Base-by-base conservation (phyloP, 2,113 vertebrate genomes). In the Chelonoidis abingdonii region DNA sequence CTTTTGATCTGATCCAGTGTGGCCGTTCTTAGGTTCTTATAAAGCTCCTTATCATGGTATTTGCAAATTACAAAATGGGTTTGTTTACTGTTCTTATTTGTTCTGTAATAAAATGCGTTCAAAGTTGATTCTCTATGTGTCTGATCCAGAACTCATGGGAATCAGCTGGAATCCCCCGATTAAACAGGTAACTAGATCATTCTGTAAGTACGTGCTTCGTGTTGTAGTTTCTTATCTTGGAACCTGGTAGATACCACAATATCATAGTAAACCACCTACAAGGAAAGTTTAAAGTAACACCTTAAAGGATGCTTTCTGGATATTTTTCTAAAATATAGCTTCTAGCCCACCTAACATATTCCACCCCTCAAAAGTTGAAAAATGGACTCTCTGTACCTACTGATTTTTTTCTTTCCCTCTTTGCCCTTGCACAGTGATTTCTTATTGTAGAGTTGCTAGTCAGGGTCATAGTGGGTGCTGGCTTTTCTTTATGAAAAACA, bases 21-120 rank as follows among this genome's bases (percentile, higher is more conserved):
- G 19, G 19, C 53, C 53, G 6, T 53, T 53, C 53, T 21, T 53
- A 21, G 21, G 53, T 53, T 53, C 53, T 53, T 53, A 53, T 97
- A 97, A 95, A 97, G 75, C 87, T 94, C 72, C 38, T 92, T 79
- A 79, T 41, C 41, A 41, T 95, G 75, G 65, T 89, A 95, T 92
- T 97, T 95, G 87, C 95, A 97, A 97, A 84, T 91, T 92, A 91
- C 78, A 81, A 90, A 95, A 94, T 50, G 79, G 79, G 97, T 95
- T 95, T 97, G 92, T 97, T 97, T 94, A 97, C 92, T 96, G 92
- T 81, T 94, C 62, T 89, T 95, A 83, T 95, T 97, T 95, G 88
- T 88, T 93, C 86, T 95, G 95, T 69, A 92, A 89, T 97, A 93
- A 95, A 95, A 81, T 89, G 86, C 92, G 83, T 94, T 93, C 75